phyloP scores from a whole-genome alignment of 2,113 vertebrate genomes.

The Pangasianodon gigas region DNA sequence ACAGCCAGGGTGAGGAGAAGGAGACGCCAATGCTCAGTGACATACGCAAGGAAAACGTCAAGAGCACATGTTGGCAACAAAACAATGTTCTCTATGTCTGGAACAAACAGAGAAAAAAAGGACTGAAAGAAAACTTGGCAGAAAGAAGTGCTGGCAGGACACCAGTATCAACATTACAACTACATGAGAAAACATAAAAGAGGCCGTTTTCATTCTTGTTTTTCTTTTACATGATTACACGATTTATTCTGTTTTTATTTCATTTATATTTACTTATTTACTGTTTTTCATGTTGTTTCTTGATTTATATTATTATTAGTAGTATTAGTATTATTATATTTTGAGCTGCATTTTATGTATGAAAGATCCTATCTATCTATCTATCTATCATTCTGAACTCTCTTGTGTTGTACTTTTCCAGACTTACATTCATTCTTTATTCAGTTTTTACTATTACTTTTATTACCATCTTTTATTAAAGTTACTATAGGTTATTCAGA shows the following conservation, averaged over 20 bases:
- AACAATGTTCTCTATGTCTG: constrained; percentile 16
- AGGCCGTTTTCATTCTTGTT: background rate
- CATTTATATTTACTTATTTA: background rate
- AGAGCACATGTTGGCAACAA: background rate
- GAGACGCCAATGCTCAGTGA: background rate
- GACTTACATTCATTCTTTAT: background rate
- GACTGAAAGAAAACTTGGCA: background rate
- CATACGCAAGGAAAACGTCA: background rate
- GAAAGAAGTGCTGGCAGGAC: background rate
- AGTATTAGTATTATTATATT: background rate
- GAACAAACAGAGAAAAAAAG: background rate
- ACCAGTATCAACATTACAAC: background rate
- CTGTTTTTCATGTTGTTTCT: background rate
- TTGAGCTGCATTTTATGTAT: background rate
- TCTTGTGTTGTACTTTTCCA: background rate
- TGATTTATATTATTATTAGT: background rate
- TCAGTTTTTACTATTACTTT: too few species aligned
- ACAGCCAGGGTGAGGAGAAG: constrained; percentile 24
- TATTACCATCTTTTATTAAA: background rate
- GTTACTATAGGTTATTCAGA: background rate
- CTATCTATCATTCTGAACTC: too few species aligned
- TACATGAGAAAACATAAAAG: background rate
- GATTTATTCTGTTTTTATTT: background rate
- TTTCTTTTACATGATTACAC: background rate
- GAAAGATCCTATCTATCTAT: too few species aligned